Evolutionary conservation across 2,888 invertebrate species (phyloP).

Genomic region (Lasius platythorax): DNA sequence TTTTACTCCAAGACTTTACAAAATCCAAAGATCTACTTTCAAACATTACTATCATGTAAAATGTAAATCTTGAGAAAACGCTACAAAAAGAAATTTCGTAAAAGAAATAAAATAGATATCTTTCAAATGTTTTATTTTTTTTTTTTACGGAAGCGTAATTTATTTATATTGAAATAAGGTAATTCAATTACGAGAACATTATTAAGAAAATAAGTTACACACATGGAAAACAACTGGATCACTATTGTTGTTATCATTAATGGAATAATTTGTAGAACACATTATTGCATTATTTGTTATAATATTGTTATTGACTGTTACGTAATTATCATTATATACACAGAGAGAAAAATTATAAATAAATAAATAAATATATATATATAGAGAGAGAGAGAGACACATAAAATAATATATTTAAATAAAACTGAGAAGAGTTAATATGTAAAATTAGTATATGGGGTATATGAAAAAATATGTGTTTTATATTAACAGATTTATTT

Average conservation of each 20-base stretch:
- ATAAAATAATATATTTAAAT: no score
- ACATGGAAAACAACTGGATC: background rate
- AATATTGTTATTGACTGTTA: no score
- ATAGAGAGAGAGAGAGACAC: no score
- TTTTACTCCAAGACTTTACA: background rate
- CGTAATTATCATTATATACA: no score
- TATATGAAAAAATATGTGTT: conserved; percentile 14
- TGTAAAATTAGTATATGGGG: background rate
- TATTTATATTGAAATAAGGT: background rate
- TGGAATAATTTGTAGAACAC: no score
- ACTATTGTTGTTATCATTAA: background rate
- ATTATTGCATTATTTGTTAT: no score
- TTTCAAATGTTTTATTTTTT: no score
- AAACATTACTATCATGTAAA: background rate
- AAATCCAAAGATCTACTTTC: background rate
- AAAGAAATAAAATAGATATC: background rate
- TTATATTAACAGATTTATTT: conserved; percentile 26
- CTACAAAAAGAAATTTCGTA: background rate
- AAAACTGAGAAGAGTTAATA: background rate
- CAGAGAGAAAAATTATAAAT: no score
- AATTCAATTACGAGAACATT: background rate
- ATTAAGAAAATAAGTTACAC: background rate
- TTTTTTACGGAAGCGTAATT: background rate
- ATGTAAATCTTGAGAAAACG: background rate
- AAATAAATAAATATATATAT: no score